Base-by-base conservation (phyloP, 2,113 vertebrate genomes). In the Archilochus colubris region DNA sequence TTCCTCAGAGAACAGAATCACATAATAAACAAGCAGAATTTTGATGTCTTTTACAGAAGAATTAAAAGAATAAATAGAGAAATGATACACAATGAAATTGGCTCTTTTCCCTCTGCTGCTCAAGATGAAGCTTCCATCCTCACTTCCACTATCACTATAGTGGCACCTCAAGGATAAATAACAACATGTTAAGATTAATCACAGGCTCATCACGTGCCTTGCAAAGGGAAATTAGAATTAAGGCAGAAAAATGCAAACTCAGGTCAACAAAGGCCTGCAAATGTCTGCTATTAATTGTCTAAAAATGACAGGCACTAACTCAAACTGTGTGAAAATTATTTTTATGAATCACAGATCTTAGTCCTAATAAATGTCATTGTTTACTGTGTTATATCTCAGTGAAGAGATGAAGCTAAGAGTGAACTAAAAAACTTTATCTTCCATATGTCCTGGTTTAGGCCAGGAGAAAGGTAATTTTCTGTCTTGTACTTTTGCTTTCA, bases 101-200 rank as follows among this genome's bases (percentile, higher is more conserved):
- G 16, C 83, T 25, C 15, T 73, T 92, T 94, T 87, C 10, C 8
- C 90, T 70, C n/a, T 75, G 15, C 31, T 57, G 57, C 53, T 83
- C 31, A 86, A 79, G 63, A 63, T 38, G 31, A 91, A 89, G 30
- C 44, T 63, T 11, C 38, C 44, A 20, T 78, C 61, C 44, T 54
- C 19, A 75, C 44, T 95, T 95, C 44, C 10, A 13, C 73, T 44
- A 78, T 53, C 87, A 53, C 85, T 67, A 57, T 6, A 94, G 79
- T 90, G 91, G 93, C 88, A 93, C 61, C 88, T 88, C 91, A 96
- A 95, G 82, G 82, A 68, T 81, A 88, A 95, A 82, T 46, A 92
- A 83, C 61, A 83, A 43, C 10, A 31, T 10, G 33, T 38, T 61
- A 90, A 40, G 53, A 59, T 75, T 91, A 48, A 63, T 86, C 85